Base-by-base conservation (phyloP, 2,797 vertebrate genomes). In the Sebastes reedi region DNA sequence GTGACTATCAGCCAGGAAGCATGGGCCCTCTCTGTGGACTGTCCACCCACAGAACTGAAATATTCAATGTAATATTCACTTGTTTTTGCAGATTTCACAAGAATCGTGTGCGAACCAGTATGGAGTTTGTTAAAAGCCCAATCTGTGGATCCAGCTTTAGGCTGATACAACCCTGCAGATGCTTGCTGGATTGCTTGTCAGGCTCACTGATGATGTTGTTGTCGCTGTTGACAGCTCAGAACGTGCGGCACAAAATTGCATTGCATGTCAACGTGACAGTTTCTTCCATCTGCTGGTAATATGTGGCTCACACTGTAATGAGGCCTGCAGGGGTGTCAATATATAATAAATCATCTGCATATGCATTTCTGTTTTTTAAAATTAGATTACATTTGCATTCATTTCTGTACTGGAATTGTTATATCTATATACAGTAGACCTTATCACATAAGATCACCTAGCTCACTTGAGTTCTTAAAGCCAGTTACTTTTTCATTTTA, bases 1-100 rank as follows among this genome's bases (percentile, higher is more conserved):
- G 59, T 81, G 77, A 90, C 87, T 75, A 67, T 91, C 88, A 95
- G 79, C 87, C 93, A 94, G 91, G 91, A 95, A 95, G 91, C 89
- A 72, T 50, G 61, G 84, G 68, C 83, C 91, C 62, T 85, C 59
- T 79, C 58, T 83, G 80, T 83, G 81, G 75, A 90, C 84, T 67
- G 88, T 93, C 85, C 88, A 85, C 77, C 79, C 77, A 84, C 76
- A 90, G 72, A 81, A 85, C 70, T 82, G 77, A 88, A 72, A 87
- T 64, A 14, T 80, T 65, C 8, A 3, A 1, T 6, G 7, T 20
- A 9, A 52, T 59, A 22, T 64, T 62, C 6, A 16, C 10, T 6
- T 42, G n/a, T 69, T 70, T 72, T 64, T 34, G 5, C 4, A 74
- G 10, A 27, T 73, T 76, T 74, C 9, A 24, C 3, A 18, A 13